Conservation (phyloP, 2,797 vertebrate genomes). For the Heteromormyrus szaboi region DNA sequence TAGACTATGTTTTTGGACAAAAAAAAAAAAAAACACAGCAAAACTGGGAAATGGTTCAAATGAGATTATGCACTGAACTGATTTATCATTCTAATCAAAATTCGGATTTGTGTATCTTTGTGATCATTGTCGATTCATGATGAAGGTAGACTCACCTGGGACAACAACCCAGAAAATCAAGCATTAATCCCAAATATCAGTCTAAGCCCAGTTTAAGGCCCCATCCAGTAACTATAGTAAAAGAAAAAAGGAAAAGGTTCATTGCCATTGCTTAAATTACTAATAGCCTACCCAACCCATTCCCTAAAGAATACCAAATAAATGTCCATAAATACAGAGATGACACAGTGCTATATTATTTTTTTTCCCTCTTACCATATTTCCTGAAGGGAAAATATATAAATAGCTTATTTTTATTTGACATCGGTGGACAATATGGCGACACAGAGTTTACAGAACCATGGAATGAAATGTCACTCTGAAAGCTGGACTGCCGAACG, state of each 20-base stretch:
- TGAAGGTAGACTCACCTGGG: not conserved
- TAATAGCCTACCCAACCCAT: not conserved
- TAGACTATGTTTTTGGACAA: not conserved
- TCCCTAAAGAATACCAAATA: not conserved
- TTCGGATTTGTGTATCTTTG: not conserved
- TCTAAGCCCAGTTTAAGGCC: not conserved
- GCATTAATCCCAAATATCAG: not conserved
- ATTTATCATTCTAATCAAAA: not conserved
- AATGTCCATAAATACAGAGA: not conserved
- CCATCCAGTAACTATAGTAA: not conserved
- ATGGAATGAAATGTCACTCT: not conserved
- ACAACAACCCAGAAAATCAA: not conserved
- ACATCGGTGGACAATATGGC: not conserved
- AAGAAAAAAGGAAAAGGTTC: not conserved
- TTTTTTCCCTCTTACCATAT: not conserved
- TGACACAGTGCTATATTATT: not conserved
- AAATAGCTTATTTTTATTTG: not conserved
- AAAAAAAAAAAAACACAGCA: not conserved
- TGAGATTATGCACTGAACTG: not conserved
- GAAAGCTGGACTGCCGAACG: not conserved
- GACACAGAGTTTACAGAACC: not conserved
- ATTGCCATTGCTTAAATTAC: not conserved
- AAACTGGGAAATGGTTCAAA: not conserved
- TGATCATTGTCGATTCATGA: not conserved
- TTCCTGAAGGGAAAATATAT: not conserved